Evolutionary conservation across 2,797 vertebrate species (phyloP).

Genomic region (Vultur gryphus): DNA sequence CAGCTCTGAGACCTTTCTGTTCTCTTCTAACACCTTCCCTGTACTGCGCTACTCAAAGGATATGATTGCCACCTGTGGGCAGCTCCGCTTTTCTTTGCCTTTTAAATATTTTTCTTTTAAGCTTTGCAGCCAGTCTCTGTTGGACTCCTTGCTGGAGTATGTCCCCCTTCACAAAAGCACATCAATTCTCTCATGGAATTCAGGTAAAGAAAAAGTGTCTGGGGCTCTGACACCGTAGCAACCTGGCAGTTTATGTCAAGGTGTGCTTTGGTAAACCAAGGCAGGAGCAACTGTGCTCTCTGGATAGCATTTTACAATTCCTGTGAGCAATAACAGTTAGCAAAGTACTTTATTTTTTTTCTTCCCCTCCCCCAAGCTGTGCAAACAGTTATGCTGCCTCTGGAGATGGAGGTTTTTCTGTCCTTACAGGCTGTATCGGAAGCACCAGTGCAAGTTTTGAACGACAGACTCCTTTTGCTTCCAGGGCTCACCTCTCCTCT

Average conservation of each 20-base stretch:
- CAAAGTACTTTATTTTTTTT: background rate
- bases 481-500: background rate
- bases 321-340: background rate
- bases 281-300: background rate
- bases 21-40: background rate
- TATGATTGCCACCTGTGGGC: background rate
- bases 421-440: background rate
- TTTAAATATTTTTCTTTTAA: background rate
- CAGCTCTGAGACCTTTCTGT: background rate
- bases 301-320: background rate
- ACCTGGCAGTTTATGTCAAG: background rate
- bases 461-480: background rate
- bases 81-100: background rate
- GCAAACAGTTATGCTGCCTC: background rate
- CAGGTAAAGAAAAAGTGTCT: background rate
- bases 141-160: background rate
- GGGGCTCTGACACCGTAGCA: background rate
- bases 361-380: rapidly evolving
- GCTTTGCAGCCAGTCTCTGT: background rate
- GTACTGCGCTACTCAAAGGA: background rate
- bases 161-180: background rate
- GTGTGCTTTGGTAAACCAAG: background rate
- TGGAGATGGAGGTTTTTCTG: background rate
- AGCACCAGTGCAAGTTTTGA: background rate
- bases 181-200: background rate